These are phyloP conservation scores for Aramus guarauna DNA, from an alignment of 2,113 vertebrate genomes.

Conservation along the genomic window DNA sequence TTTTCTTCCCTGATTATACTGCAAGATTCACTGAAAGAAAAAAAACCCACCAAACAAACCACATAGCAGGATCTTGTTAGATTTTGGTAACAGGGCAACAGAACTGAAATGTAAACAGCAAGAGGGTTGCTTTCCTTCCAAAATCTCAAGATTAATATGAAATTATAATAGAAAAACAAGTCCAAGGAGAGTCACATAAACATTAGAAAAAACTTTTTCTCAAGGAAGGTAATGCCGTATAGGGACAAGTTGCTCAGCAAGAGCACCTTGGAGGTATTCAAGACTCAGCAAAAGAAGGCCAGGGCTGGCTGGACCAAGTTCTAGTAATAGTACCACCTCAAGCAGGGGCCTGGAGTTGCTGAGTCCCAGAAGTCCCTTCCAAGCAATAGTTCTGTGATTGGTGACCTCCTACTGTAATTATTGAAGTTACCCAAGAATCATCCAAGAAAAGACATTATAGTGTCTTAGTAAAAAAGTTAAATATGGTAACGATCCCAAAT, in stretches of 20 bases:
- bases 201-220: neutral
- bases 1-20: neutral
- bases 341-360: neutral
- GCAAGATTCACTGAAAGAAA: neutral
- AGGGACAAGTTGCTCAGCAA: fast-evolving
- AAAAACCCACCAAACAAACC: neutral
- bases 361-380: neutral
- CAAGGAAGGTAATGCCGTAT: neutral
- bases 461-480: neutral
- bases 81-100: neutral
- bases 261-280: neutral
- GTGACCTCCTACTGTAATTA: neutral
- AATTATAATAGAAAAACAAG: neutral
- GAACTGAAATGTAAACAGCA: neutral
- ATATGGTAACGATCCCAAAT: neutral
- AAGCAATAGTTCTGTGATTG: neutral
- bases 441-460: neutral
- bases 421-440: neutral
- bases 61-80: neutral
- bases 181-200: neutral
- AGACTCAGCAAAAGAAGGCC: neutral
- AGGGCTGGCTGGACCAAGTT: neutral
- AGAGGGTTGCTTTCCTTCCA: neutral
- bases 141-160: neutral
- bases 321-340: neutral